Base-by-base conservation (phyloP, 2,113 vertebrate genomes). In the Empidonax traillii region DNA sequence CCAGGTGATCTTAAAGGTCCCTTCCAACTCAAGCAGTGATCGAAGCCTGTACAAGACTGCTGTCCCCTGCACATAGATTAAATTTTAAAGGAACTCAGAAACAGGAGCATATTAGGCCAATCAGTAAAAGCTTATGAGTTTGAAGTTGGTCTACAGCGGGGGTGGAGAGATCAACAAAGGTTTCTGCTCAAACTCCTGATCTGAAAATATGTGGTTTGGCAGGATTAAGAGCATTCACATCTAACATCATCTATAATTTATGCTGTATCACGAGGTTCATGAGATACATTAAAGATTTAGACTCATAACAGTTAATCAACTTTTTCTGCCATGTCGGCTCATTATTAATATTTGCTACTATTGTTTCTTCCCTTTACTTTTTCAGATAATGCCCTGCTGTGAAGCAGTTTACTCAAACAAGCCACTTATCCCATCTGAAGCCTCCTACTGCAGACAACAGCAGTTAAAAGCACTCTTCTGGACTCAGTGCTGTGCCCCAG, bases 41-140 rank as follows among this genome's bases (percentile, higher is more conserved):
- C 25, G 8, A 90, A 80, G 41, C 7, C 33, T 0, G 0, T 21
- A 51, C 3, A 7, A 21, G 25, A 75, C 14, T 35, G 24, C 3
- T 11, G 44, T 53, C 3, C 13, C 22, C 44, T 41, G 37, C 28
- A 71, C 23, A 77, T 1, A 75, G 61, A 35, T 58, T 84, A 63
- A 35, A 87, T 77, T 91, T 94, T 61, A 85, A 84, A 89, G 52
- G 39, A 78, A 14, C 21, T 74, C 89, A 85, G 87, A 67, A 77
- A 84, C 0, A 71, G 33, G 8, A 86, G 12, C 37, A 56, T 10
- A 12, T 46, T 75, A 58, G 27, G 47, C 61, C 20, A 10, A 52
- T 33, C 37, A 74, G 6, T 3, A 81, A 71, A 90, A 77, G 75
- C 8, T 41, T 44, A 3, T 8, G 31, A 79, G 33, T 72, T n/a